Percentiles rank a stretch among this genome's conserved stretches.
These are phyloP conservation scores for Harpalus rubripes DNA, from an alignment of 2,888 invertebrate species.

Conservation along the genomic window DNA sequence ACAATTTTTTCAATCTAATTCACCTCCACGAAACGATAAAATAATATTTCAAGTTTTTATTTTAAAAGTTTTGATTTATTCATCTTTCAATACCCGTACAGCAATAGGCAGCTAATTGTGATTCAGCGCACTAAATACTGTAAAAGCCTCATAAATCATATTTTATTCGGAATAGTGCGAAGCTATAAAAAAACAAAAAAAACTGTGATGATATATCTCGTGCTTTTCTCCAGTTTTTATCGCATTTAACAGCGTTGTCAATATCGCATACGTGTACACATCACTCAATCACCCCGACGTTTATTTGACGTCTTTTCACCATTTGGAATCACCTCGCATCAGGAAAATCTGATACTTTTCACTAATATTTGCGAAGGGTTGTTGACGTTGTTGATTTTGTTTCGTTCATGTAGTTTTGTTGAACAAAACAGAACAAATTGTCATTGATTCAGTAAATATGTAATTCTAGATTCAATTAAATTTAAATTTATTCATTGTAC, in stretches of 20 bases:
- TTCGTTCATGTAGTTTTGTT: neutral
- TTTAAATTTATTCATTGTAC: constrained; percentile 25
- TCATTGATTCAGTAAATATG: neutral
- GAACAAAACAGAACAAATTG: neutral
- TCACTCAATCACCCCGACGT: constrained; percentile 36
- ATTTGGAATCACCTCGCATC: constrained; percentile 16
- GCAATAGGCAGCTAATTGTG: neutral
- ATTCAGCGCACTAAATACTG: neutral
- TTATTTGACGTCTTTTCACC: constrained; percentile 19
- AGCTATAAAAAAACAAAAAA: neutral
- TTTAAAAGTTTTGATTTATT: too few relatives aligned
- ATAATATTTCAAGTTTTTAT: too few relatives aligned
- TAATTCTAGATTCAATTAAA: constrained; percentile 21
- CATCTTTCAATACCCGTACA: too few relatives aligned
- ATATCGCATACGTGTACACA: constrained; percentile 23
- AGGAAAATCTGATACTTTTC: constrained; percentile 17
- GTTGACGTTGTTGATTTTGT: neutral
- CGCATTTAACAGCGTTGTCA: constrained; percentile 32
- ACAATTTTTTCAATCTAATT: too few relatives aligned
- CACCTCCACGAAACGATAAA: too few relatives aligned
- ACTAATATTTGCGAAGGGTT: constrained; percentile 13
- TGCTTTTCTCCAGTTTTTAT: constrained; percentile 15
- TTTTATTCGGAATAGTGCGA: neutral
- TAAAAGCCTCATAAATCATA: constrained; percentile 25
- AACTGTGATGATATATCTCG: constrained; percentile 6